Percentiles rank a stretch among this genome's conserved stretches.
Conservation (phyloP, 2,797 vertebrate genomes). For the Etheostoma nigrum region DNA sequence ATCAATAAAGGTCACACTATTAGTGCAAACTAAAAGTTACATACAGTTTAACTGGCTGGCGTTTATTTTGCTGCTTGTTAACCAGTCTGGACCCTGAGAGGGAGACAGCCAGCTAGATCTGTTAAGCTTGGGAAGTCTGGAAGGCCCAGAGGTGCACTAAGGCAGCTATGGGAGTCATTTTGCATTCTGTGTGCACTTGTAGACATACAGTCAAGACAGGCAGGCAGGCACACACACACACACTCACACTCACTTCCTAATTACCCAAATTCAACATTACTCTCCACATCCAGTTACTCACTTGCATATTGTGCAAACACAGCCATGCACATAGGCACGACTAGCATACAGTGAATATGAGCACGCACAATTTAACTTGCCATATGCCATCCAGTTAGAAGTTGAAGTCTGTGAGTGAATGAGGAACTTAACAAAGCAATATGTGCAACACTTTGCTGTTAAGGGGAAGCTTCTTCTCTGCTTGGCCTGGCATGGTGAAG, state of each 20-base stretch:
- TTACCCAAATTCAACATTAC: slow-evolving; percentile 55
- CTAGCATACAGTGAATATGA: slow-evolving; percentile 14
- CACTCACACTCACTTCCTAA: slow-evolving; percentile 43
- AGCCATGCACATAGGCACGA: slow-evolving; percentile 35
- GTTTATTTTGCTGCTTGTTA: slow-evolving; percentile 84
- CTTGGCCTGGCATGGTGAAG: slow-evolving; percentile 51
- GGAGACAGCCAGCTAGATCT: slow-evolving; percentile 70
- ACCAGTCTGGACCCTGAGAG: slow-evolving; percentile 66
- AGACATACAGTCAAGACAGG: slow-evolving; percentile 52
- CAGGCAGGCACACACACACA: slow-evolving; percentile 15
- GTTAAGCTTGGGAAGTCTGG: slow-evolving; percentile 71
- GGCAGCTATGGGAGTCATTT: slow-evolving; percentile 68
- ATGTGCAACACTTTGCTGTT: slow-evolving; percentile 33
- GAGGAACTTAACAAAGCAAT: slow-evolving; percentile 43
- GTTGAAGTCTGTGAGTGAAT: slow-evolving; percentile 22
- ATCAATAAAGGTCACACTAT: slow-evolving; percentile 85
- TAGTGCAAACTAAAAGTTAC: slow-evolving; percentile 83
- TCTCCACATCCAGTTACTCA: slow-evolving; percentile 30
- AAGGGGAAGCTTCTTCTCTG: slow-evolving; percentile 49
- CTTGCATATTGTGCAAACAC: slow-evolving; percentile 54
- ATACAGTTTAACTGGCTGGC: slow-evolving; percentile 80
- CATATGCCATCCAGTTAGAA: slow-evolving; percentile 39
- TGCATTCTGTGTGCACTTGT: slow-evolving; percentile 69
- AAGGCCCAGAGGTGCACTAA: slow-evolving; percentile 58
- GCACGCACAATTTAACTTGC: slow-evolving; percentile 28